These are phyloP conservation scores for Lethrus apterus DNA, from an alignment of 1,140 invertebrate genomes.

Conservation along the genomic window DNA sequence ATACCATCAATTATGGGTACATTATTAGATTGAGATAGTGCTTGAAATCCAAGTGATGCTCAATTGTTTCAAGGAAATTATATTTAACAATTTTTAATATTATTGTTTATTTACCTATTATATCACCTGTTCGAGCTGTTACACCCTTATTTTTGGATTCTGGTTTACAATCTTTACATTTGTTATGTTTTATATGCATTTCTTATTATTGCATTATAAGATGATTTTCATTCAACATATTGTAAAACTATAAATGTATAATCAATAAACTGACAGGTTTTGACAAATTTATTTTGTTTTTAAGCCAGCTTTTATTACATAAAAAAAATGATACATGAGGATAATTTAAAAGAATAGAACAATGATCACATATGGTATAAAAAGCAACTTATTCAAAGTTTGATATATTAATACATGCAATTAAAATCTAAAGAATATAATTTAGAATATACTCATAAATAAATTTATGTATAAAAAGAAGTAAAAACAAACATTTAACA, in stretches of 20 bases:
- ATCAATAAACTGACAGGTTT: constrained; percentile 8
- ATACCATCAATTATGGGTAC: background rate
- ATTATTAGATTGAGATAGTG: background rate
- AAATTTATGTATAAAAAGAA: too few species aligned
- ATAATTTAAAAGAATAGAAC: too few species aligned
- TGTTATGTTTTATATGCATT: background rate
- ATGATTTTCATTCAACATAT: constrained; percentile 4
- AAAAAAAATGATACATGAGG: background rate
- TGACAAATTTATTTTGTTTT: constrained; percentile 14
- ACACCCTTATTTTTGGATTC: constrained; percentile 10
- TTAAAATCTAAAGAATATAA: too few species aligned
- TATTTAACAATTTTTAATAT: background rate
- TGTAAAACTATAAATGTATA: constrained; percentile 3
- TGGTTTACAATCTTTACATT: constrained; percentile 1
- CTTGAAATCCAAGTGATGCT: background rate
- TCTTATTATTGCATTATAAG: background rate
- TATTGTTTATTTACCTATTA: constrained; percentile 5
- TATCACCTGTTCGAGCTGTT: constrained; percentile 1
- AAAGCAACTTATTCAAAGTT: too few species aligned
- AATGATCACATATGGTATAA: too few species aligned
- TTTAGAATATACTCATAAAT: too few species aligned
- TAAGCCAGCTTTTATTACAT: constrained; percentile 10
- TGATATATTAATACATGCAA: too few species aligned
- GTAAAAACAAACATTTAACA: too few species aligned
- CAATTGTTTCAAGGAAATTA: background rate